Evolutionary conservation across 1,140 invertebrate species (phyloP).

Genomic region (Drosophila nigrodunni): DNA sequence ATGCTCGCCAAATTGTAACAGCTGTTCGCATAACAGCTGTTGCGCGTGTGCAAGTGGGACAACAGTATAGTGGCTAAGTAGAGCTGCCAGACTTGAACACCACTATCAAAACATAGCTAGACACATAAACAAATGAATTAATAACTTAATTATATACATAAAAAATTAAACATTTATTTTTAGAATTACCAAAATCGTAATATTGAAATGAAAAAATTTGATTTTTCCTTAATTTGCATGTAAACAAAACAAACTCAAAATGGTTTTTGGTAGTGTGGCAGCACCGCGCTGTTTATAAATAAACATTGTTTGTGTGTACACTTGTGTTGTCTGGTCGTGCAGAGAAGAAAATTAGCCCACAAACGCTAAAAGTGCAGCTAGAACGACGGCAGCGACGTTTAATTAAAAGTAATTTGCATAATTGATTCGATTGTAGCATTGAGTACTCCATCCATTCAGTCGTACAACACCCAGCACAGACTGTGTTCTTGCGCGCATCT

Average conservation of each 20-base stretch:
- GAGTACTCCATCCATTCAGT: slow-evolving; percentile 7
- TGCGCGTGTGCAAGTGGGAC: slow-evolving; percentile 28
- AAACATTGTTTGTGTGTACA: slow-evolving; percentile 52
- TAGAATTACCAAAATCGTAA: no score
- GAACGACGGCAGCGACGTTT: slow-evolving; percentile 39
- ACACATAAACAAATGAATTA: background rate
- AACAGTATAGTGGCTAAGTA: background rate
- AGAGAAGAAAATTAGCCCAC: slow-evolving; percentile 25
- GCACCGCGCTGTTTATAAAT: slow-evolving; percentile 45
- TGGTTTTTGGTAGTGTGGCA: background rate
- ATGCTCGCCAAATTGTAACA: slow-evolving; percentile 35
- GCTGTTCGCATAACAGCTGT: slow-evolving; percentile 57
- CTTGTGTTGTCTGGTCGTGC: slow-evolving; percentile 29
- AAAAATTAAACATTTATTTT: background rate
- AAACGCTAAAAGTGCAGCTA: slow-evolving; percentile 45
- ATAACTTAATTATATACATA: background rate
- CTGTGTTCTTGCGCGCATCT: slow-evolving; percentile 6
- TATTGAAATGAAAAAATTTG: background rate
- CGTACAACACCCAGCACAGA: slow-evolving; percentile 5
- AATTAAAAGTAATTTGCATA: slow-evolving; percentile 76
- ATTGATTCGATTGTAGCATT: slow-evolving; percentile 55
- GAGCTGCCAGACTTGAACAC: slow-evolving; percentile 32
- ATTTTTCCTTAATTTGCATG: background rate
- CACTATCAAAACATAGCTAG: background rate
- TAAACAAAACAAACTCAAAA: background rate